Percentiles rank a stretch among this genome's conserved stretches.
Evolutionary conservation across 2,888 invertebrate species (phyloP).

Genomic region (Xestia rhomboidea): DNA sequence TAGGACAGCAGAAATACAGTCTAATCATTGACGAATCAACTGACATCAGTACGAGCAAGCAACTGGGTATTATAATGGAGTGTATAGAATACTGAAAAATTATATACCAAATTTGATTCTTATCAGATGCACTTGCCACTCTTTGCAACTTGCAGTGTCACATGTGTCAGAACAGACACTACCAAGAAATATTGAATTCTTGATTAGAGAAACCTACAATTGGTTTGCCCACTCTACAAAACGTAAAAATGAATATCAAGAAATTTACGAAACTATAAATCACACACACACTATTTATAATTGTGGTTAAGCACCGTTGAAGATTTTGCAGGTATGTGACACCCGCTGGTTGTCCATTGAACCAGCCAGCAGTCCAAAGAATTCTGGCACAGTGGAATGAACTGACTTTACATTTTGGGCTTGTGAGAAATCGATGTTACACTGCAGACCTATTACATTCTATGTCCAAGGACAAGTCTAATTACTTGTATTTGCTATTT

Average conservation of each 20-base stretch:
- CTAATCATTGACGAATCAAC: conserved; percentile 27
- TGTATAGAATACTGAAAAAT: conserved; percentile 65
- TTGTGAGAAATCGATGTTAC: too few relatives aligned
- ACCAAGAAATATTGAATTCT: conserved; percentile 4
- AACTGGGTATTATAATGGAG: conserved; percentile 51
- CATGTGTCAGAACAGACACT: conserved; percentile 59
- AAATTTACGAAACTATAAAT: conserved; percentile 53
- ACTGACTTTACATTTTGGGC: too few relatives aligned
- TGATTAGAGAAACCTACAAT: neutral
- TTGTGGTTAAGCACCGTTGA: too few relatives aligned
- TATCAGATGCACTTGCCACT: conserved; percentile 64
- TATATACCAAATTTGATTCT: conserved; percentile 65
- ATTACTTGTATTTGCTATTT: too few relatives aligned
- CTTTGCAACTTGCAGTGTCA: conserved; percentile 69
- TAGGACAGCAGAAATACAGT: conserved; percentile 11
- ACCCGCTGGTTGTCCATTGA: too few relatives aligned
- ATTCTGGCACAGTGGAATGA: too few relatives aligned
- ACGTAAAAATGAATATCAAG: conserved; percentile 61
- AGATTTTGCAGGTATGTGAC: too few relatives aligned
- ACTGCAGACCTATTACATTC: too few relatives aligned
- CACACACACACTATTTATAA: too few relatives aligned
- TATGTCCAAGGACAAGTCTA: too few relatives aligned
- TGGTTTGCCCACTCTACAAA: conserved; percentile 6
- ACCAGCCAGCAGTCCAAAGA: too few relatives aligned
- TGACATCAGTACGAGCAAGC: conserved; percentile 53